Percentiles rank a stretch among this genome's conserved stretches.
phyloP scores from a whole-genome alignment of 2,113 vertebrate genomes.

The Cranoglanis bouderius region DNA sequence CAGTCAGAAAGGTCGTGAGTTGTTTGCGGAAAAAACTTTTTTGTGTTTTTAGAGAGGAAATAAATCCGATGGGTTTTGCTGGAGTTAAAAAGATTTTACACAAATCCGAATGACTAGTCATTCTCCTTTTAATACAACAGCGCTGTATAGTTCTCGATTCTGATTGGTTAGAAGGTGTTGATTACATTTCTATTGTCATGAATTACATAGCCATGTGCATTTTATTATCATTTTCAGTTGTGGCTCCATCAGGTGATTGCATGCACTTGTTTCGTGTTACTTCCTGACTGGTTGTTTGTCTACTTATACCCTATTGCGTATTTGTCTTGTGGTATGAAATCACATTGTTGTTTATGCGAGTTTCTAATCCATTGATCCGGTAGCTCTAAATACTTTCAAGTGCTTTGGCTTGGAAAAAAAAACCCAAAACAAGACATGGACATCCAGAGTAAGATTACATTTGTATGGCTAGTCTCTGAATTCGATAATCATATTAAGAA shows the following conservation, averaged over 20 bases:
- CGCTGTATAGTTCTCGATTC: not conserved
- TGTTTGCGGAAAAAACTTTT: not conserved
- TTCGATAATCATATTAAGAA: no score
- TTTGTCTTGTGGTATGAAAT: not conserved
- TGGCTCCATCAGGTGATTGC: not conserved
- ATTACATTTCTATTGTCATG: not conserved
- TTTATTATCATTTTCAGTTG: not conserved
- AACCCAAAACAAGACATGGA: no score
- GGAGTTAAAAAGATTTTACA: not conserved
- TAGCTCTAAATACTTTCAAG: no score
- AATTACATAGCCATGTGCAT: not conserved
- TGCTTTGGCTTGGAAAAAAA: no score
- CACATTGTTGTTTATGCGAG: not conserved
- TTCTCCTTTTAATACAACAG: not conserved
- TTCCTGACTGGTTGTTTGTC: not conserved
- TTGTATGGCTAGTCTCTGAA: no score
- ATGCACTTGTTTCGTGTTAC: not conserved
- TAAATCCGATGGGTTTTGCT: not conserved
- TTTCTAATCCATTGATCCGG: not conserved
- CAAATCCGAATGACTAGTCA: not conserved
- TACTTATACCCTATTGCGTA: not conserved
- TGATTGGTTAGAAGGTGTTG: not conserved
- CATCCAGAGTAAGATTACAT: no score
- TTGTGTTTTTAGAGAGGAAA: not conserved
- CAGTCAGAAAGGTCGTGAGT: not conserved